Conservation (phyloP, 2,113 vertebrate species). For the Lophius piscatorius region DNA sequence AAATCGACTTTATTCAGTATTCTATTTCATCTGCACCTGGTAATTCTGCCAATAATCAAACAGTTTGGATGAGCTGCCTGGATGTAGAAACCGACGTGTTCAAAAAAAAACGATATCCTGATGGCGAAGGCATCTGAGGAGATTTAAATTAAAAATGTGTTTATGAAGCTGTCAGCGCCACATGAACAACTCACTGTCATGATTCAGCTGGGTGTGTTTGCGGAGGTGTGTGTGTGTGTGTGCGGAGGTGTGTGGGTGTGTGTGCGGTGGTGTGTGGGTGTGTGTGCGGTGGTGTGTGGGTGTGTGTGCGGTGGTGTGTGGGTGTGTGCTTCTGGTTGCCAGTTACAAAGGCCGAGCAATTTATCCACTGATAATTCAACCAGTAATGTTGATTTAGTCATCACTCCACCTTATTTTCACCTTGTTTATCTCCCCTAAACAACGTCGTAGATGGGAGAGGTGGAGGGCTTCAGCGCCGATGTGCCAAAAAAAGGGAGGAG, state of each 20-base stretch:
- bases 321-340: conserved; percentile 45
- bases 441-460: conserved; percentile 8
- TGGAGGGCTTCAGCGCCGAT: background rate
- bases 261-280: background rate
- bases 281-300: conserved; percentile 7
- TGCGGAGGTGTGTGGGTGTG: no score
- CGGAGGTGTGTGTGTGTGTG: background rate
- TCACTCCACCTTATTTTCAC: conserved; percentile 21
- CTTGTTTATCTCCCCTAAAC: conserved; percentile 35
- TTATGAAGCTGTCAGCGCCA: conserved; percentile 64
- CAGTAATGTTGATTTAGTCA: conserved; percentile 45
- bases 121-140: conserved; percentile 43
- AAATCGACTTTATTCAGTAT: background rate
- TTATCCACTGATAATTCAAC: conserved; percentile 53
- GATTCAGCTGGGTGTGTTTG: conserved; percentile 24
- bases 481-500: background rate
- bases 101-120: conserved; percentile 57
- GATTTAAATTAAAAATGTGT: conserved; percentile 60
- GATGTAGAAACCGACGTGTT: conserved; percentile 29
- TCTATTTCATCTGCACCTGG: no score
- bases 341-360: conserved; percentile 58
- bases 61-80: no score
- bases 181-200: conserved; percentile 49
- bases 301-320: no score
- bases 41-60: no score